phyloP scores from a whole-genome alignment of 2,888 invertebrate genomes.

The Nomada hirtipes region DNA sequence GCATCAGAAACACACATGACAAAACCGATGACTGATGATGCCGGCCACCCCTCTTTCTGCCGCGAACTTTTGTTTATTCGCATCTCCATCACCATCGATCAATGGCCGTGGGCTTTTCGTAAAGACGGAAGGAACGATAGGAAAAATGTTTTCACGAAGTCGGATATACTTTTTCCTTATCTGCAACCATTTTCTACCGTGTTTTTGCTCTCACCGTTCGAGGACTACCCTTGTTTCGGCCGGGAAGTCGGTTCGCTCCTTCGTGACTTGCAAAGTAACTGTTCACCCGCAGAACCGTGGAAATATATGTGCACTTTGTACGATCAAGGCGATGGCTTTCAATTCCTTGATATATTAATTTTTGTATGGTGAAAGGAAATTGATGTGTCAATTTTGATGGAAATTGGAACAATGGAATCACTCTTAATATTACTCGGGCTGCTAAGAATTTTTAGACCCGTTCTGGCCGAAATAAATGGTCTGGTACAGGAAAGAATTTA shows the following conservation, averaged over 20 bases:
- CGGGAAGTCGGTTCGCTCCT: background rate
- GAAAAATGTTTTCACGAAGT: conserved; percentile 59
- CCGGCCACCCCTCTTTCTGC: conserved; percentile 62
- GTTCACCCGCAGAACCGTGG: background rate
- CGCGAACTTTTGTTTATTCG: conserved; percentile 77
- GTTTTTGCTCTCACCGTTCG: conserved; percentile 31
- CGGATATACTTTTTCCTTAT: conserved; percentile 46
- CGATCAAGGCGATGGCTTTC: background rate
- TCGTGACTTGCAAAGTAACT: background rate
- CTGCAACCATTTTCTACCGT: conserved; percentile 41
- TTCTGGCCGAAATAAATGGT: too few species aligned
- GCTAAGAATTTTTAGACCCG: too few species aligned
- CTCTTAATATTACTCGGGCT: too few species aligned
- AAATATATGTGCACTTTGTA: background rate
- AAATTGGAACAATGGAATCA: too few species aligned
- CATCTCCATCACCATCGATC: conserved; percentile 77
- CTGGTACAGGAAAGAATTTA: too few species aligned
- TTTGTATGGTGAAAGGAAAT: too few species aligned
- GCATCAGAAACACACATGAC: conserved; percentile 73
- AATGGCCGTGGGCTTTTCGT: conserved; percentile 65
- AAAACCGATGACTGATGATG: conserved; percentile 78
- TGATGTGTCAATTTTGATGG: too few species aligned
- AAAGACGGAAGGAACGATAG: conserved; percentile 65
- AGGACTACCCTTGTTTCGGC: conserved; percentile 4
- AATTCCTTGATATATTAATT: too few species aligned